These are phyloP conservation scores for Cephus pygmeus DNA, from an alignment of 2,888 invertebrate species.

Conservation along the genomic window DNA sequence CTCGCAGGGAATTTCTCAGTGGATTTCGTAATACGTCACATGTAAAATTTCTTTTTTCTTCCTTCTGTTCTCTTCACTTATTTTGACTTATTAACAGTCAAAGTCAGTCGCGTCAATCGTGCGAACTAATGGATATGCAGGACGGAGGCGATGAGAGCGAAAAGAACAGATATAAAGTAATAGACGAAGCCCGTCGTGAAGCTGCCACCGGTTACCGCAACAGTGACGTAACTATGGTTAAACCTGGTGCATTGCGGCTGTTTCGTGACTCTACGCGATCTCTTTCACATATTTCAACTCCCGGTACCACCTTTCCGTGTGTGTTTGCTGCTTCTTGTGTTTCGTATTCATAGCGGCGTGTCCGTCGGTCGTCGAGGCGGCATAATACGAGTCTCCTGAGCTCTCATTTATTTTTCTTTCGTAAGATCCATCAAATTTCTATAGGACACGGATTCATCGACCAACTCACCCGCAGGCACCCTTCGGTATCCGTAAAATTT, in stretches of 20 bases:
- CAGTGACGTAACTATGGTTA: slow-evolving; percentile 33
- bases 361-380: not conserved
- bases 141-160: not conserved
- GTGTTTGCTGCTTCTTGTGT: not conserved
- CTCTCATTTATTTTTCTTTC: not conserved
- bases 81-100: not conserved
- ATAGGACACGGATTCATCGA: not conserved
- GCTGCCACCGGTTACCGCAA: slow-evolving; percentile 10
- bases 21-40: no score
- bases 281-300: not conserved
- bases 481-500: not conserved
- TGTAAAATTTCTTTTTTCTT: no score
- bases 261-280: not conserved
- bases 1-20: no score
- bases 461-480: not conserved
- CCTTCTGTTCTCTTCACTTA: not conserved
- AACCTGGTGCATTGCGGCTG: slow-evolving; percentile 39
- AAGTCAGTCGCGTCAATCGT: not conserved
- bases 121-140: not conserved
- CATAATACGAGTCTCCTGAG: not conserved
- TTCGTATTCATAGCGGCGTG: not conserved
- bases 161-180: not conserved
- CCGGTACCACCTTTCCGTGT: not conserved
- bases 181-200: not conserved
- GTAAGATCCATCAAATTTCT: slow-evolving; percentile 4